Base-by-base conservation (phyloP, 2,888 invertebrate genomes). In the Punctoribates punctum region DNA sequence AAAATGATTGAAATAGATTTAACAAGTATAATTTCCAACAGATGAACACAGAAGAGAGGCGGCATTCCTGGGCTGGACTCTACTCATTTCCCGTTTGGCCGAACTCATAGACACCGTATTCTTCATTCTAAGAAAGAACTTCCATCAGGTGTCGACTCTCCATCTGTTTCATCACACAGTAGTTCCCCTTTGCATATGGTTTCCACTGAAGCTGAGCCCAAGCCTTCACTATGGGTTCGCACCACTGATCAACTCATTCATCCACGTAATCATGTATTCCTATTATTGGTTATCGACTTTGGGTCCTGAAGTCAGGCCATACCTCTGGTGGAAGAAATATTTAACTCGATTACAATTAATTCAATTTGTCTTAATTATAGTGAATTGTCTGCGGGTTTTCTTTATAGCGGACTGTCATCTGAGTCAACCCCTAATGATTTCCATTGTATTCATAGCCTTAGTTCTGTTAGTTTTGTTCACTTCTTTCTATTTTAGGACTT, bases 61-160 rank as follows among this genome's bases (percentile, higher is more conserved):
- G 3, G 34, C 23, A 34, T 34, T 65, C 29, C 23, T 65, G 65
- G 65, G 62, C n/a, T 75, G 57, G 54, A 20, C 57, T 23, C 34
- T 62, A 20, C 23, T 62, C 20, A 38, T 74, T 5, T 60, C 62
- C 17, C 57, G 60, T 15, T 42, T 75, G 9, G 23, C 67, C 17
- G 75, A 75, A 13, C 46, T 75, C 3, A 25, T 62, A 25, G 75
- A 75, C 65, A 75, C 75, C 6, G 25, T 75, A n/a, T 75, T 74
- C 57, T 74, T 74, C 57, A 54, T 57, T 5, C 57, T 74, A 54
- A 20, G 60, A 3, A 74, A 74, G 34, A 57, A 57, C 38, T 38
- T 25, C 25, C 54, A 74, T 29, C 74, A 74, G 54, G 57, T 74
- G n/a, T 54, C 74, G 4, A 54, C 57, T 8, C 57, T 74, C 0